These are phyloP conservation scores for Pandemis cinnamomeana DNA, from an alignment of 2,888 invertebrate genomes.

Conservation along the genomic window DNA sequence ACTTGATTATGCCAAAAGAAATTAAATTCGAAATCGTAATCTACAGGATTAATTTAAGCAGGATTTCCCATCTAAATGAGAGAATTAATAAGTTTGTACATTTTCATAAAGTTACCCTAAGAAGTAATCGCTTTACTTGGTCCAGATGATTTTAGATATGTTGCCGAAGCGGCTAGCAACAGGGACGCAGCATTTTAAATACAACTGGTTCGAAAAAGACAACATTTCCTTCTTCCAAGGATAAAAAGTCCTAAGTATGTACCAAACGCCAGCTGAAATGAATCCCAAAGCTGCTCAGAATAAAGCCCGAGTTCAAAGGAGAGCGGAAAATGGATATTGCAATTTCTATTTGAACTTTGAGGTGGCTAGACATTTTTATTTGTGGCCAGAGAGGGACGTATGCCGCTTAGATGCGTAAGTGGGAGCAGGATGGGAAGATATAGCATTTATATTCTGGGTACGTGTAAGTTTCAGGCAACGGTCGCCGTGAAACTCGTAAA, in stretches of 20 bases:
- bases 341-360: slow-evolving; percentile 79
- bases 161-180: slow-evolving; percentile 71
- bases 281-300: slow-evolving; percentile 49
- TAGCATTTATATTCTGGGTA: slow-evolving; percentile 84
- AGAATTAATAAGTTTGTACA: slow-evolving; percentile 75
- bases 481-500: slow-evolving; percentile 85
- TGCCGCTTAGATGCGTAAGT: slow-evolving; percentile 51
- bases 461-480: slow-evolving; percentile 85
- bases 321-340: slow-evolving; percentile 68
- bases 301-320: slow-evolving; percentile 60
- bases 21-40: slow-evolving; percentile 41
- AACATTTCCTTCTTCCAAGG: slow-evolving; percentile 69
- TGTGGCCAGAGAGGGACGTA: slow-evolving; percentile 72
- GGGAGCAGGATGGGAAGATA: slow-evolving; percentile 64
- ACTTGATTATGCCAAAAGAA: slow-evolving; percentile 39
- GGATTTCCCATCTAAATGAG: slow-evolving; percentile 53
- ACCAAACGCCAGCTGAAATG: slow-evolving; percentile 44
- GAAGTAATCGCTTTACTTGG: slow-evolving; percentile 80
- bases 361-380: slow-evolving; percentile 82
- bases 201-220: slow-evolving; percentile 83
- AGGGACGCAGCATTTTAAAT: slow-evolving; percentile 80
- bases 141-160: slow-evolving; percentile 82
- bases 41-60: slow-evolving; percentile 39
- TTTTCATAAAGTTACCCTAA: slow-evolving; percentile 73
- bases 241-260: slow-evolving; percentile 60